These are phyloP conservation scores for Rhopalosiphum nymphaeae DNA, from an alignment of 2,888 invertebrate genomes.

Conservation along the genomic window DNA sequence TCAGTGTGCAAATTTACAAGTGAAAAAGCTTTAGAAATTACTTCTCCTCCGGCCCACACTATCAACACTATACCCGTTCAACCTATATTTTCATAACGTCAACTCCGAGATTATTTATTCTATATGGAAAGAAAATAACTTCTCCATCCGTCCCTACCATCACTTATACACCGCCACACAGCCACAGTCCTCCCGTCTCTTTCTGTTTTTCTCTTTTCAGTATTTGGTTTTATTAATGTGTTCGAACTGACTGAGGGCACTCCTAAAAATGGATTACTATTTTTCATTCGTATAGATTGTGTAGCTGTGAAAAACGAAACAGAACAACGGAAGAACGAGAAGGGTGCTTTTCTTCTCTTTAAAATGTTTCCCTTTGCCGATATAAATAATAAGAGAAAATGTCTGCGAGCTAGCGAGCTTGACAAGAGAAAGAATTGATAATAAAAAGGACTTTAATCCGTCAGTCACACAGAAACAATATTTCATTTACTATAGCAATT, in stretches of 20 bases:
- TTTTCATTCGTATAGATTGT: conserved; percentile 63
- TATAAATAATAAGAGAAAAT: conserved; percentile 64
- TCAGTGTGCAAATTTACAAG: conserved; percentile 58
- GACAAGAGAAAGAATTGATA: conserved; percentile 60
- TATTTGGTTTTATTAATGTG: conserved; percentile 65
- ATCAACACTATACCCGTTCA: neutral
- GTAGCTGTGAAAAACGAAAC: conserved; percentile 62
- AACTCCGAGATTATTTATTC: conserved; percentile 64
- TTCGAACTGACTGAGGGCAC: conserved; percentile 65
- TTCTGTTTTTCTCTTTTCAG: conserved; percentile 55
- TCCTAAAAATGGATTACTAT: conserved; percentile 65
- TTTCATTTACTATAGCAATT: conserved; percentile 34
- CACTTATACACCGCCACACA: neutral
- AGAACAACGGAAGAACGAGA: neutral
- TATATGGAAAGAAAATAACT: conserved; percentile 60
- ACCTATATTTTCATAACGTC: conserved; percentile 62
- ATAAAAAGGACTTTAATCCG: conserved; percentile 64
- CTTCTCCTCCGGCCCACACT: neutral
- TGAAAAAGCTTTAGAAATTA: conserved; percentile 65
- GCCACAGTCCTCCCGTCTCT: neutral
- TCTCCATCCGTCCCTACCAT: neutral
- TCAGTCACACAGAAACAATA: conserved; percentile 58
- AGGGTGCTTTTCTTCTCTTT: conserved; percentile 54
- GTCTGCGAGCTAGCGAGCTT: conserved; percentile 39
- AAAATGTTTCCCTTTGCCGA: conserved; percentile 59